Percentiles rank a stretch among this genome's conserved stretches.
Conservation (phyloP, 2,888 invertebrate genomes). For the Frankliniella intonsa region DNA sequence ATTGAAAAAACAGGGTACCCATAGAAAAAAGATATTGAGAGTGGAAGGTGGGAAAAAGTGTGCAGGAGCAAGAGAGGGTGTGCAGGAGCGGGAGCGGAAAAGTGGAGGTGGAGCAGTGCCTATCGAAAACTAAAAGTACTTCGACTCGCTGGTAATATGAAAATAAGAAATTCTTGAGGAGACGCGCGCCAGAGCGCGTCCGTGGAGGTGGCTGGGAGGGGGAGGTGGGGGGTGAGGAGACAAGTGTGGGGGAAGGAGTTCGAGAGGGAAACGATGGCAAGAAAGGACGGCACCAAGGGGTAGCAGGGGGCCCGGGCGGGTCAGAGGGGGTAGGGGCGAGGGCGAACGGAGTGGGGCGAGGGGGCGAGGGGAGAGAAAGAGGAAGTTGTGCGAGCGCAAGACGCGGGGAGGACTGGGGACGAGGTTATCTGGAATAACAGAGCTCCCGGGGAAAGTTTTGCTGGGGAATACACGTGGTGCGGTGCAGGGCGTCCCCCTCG, state of each 20-base stretch:
- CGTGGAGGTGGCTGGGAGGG: neutral
- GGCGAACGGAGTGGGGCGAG: neutral
- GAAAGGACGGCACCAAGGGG: neutral
- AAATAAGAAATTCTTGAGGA: neutral
- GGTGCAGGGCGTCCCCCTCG: neutral
- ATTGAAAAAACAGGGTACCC: no score
- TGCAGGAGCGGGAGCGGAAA: neutral
- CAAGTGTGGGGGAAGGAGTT: neutral
- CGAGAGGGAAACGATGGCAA: neutral
- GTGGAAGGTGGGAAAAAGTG: neutral
- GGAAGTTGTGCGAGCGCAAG: neutral
- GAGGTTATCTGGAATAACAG: neutral
- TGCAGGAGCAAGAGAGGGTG: neutral
- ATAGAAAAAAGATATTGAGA: no score
- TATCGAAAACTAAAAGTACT: neutral
- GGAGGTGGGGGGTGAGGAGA: neutral
- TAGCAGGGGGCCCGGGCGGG: no score
- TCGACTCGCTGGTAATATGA: neutral
- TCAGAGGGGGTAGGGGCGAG: neutral
- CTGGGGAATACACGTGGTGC: neutral
- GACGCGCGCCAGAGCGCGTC: neutral
- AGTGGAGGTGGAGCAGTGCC: no score
- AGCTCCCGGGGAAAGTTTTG: constrained; percentile 3
- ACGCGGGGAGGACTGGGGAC: neutral
- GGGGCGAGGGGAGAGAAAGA: neutral